A percentile compares a stretch with the other conserved stretches of the same genome.
phyloP scores from a whole-genome alignment of 2,797 vertebrate genomes.

The Pipistrellus pygmaeus region DNA sequence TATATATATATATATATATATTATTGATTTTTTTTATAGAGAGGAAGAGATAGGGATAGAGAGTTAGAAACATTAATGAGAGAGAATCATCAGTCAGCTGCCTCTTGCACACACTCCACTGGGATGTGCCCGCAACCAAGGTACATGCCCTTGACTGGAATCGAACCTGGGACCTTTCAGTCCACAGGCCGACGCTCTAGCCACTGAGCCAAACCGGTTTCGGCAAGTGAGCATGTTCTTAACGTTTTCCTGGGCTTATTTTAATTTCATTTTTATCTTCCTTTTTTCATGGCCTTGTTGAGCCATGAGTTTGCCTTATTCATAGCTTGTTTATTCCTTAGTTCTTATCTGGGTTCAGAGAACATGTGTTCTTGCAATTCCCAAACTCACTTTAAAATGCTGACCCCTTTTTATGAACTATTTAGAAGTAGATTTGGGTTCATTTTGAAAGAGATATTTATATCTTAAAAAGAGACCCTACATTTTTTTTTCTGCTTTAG shows the following conservation, averaged over 20 bases:
- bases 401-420: not conserved
- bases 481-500: not conserved
- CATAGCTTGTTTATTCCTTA: not conserved
- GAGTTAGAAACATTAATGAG: too few relatives aligned
- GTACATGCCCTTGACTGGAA: too few relatives aligned
- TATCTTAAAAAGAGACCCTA: not conserved
- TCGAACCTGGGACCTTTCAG: too few relatives aligned
- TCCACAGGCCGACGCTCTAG: too few relatives aligned
- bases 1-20: too few relatives aligned
- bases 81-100: too few relatives aligned
- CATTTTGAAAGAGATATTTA: slow-evolving; percentile 30
- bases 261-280: not conserved
- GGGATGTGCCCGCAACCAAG: too few relatives aligned
- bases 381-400: not conserved
- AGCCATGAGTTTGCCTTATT: not conserved
- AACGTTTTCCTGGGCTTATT: not conserved
- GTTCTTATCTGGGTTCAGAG: not conserved
- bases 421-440: not conserved
- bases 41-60: too few relatives aligned
- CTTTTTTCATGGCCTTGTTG: not conserved
- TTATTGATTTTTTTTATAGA: too few relatives aligned
- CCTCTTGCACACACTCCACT: too few relatives aligned
- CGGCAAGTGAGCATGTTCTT: not conserved
- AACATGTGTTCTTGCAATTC: not conserved
- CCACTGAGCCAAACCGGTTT: too few relatives aligned